A percentile compares a stretch with the other conserved stretches of the same genome.
phyloP scores from a whole-genome alignment of 2,888 invertebrate genomes.

The Sisyra terminalis region DNA sequence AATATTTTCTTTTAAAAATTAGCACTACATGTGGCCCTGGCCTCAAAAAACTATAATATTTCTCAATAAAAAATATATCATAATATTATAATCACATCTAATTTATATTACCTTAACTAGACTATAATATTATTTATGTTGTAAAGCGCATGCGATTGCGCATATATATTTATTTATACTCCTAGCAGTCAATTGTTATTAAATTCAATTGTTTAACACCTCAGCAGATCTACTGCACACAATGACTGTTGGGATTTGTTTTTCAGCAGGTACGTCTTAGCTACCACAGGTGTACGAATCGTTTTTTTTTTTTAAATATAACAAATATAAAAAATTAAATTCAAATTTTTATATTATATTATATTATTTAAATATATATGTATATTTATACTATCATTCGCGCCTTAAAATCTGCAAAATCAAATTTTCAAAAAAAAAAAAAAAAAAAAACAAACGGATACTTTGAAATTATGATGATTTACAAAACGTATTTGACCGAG shows the following conservation, averaged over 20 bases:
- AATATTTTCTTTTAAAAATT: slow-evolving; percentile 1
- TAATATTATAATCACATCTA: slow-evolving; percentile 9
- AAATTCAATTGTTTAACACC: neutral
- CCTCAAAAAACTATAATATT: slow-evolving; percentile 5
- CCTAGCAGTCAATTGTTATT: slow-evolving; percentile 8
- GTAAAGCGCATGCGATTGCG: slow-evolving; percentile 2
- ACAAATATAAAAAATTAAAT: no score
- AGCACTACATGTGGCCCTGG: slow-evolving; percentile 7
- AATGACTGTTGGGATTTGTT: slow-evolving; percentile 7
- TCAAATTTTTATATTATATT: no score
- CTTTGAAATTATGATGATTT: slow-evolving; percentile 1
- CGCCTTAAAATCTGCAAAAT: no score
- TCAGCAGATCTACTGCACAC: neutral
- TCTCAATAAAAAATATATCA: slow-evolving; percentile 8
- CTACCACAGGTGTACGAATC: slow-evolving; percentile 32
- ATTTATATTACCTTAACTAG: slow-evolving; percentile 6
- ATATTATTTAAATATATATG: no score
- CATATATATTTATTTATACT: slow-evolving; percentile 1
- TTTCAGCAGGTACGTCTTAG: slow-evolving; percentile 33
- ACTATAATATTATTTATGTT: slow-evolving; percentile 3
- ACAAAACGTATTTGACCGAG: no score
- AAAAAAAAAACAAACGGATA: neutral
- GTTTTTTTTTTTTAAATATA: slow-evolving; percentile 15
- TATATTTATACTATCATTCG: no score
- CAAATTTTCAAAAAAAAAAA: no score